phyloP scores from a whole-genome alignment of 2,888 invertebrate species.

The Plagodis pulveraria region DNA sequence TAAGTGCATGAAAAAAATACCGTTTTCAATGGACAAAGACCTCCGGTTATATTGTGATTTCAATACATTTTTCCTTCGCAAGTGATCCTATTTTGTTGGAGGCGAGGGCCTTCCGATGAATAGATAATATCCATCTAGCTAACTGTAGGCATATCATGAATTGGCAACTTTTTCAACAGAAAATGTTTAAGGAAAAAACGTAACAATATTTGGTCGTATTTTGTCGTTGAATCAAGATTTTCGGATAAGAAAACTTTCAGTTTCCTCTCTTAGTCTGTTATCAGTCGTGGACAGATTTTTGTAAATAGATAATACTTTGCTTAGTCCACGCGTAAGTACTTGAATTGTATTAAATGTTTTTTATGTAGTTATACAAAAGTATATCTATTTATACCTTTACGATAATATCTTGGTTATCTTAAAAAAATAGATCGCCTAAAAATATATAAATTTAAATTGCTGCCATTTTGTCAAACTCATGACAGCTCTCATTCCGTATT shows the following conservation, averaged over 20 bases:
- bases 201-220: conserved; percentile 51
- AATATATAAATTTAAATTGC: no score
- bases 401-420: no score
- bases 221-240: conserved; percentile 43
- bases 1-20: conserved; percentile 52
- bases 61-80: conserved; percentile 78
- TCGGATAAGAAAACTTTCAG: conserved; percentile 40
- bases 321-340: not conserved
- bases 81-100: conserved; percentile 76
- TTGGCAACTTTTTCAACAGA: conserved; percentile 66
- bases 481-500: no score
- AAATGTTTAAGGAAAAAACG: conserved; percentile 51
- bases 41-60: conserved; percentile 80
- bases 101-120: conserved; percentile 63
- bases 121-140: conserved; percentile 59
- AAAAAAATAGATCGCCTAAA: no score
- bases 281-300: conserved; percentile 8
- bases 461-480: no score
- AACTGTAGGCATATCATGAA: conserved; percentile 73
- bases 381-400: no score
- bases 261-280: conserved; percentile 17
- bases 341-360: not conserved
- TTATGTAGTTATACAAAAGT: not conserved
- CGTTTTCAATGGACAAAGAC: conserved; percentile 71
- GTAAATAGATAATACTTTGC: not conserved